These are phyloP conservation scores for Gasteruption jaculator DNA, from an alignment of 2,888 invertebrate species.

Conservation along the genomic window DNA sequence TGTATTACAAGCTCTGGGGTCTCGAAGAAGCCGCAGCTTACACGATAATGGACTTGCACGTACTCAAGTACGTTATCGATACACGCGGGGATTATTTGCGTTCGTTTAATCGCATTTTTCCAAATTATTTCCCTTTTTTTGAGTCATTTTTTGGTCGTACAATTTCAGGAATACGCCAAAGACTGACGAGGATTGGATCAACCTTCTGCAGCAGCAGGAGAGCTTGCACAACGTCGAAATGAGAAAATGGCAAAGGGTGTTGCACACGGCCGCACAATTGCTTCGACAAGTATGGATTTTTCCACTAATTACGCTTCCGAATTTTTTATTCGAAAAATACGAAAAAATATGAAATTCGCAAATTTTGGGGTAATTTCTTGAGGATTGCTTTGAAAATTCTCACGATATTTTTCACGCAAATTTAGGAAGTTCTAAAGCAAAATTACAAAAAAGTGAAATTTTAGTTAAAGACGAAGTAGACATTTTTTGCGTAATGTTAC, in stretches of 20 bases:
- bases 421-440: no score
- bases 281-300: conserved; percentile 64
- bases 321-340: neutral
- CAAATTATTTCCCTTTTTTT: conserved; percentile 8
- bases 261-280: conserved; percentile 67
- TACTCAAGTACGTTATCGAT: conserved; percentile 51
- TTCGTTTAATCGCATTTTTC: conserved; percentile 4
- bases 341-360: neutral
- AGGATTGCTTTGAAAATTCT: conserved; percentile 6
- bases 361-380: conserved; percentile 16
- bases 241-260: conserved; percentile 75
- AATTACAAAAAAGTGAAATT: no score
- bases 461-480: no score
- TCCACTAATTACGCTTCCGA: conserved; percentile 1
- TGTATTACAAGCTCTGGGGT: conserved; percentile 80
- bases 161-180: conserved; percentile 63
- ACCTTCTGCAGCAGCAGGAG: conserved; percentile 75
- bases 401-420: no score
- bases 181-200: conserved; percentile 78
- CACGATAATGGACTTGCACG: conserved; percentile 55
- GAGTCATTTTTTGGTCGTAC: conserved; percentile 2
- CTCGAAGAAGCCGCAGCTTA: conserved; percentile 60
- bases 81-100: neutral
- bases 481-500: no score
- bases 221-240: conserved; percentile 76